Evolutionary conservation across 2,797 vertebrate genomes (phyloP), one percentile per base, ranked within the genome.

Genomic region (Sebastes ruberrimus): DNA sequence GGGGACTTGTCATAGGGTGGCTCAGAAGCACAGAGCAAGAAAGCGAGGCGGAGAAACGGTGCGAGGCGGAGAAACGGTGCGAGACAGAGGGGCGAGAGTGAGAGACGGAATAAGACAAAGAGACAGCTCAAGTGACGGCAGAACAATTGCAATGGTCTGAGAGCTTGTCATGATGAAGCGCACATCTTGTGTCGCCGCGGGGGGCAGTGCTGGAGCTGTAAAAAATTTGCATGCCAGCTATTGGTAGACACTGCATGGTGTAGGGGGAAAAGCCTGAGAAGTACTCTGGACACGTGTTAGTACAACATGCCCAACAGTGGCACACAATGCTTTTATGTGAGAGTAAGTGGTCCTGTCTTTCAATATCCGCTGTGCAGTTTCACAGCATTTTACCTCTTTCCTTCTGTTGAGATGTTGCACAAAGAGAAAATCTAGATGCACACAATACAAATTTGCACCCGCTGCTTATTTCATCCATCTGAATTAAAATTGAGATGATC

Each of bases 41-140:
- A 20, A 56, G 72, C 56, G 2, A 80, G 68, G 32, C 49, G 18
- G 55, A 64, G 71, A 72, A 65, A 52, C 25, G 9, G 27, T 16
- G 72, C 56, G 2, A 80, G 68, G 35, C 49, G 16, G 55, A 64
- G 71, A 72, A 65, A 52, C 22, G 13, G 28, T 20, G 64, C 4
- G 9, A 71, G 32, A 78, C 63, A 61, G 67, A 30, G 46, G 27
- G 68, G 23, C 59, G 52, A 53, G 63, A 71, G 60, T 53, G 69
- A 70, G 64, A 74, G 75, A 75, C 7, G 8, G 66, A 32, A 76
- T 27, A n/a, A 79, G 74, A 88, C 77, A 72, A 71, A 77, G 59
- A 81, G 68, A 77, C 78, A 76, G 76, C 52, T 74, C 42, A 79
- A 85, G 75, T 82, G 69, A 88, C 60, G 78, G 65, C 64, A 74